Evolutionary conservation across 2,113 vertebrate species (phyloP).

Genomic region (Callocephalon fimbriatum): DNA sequence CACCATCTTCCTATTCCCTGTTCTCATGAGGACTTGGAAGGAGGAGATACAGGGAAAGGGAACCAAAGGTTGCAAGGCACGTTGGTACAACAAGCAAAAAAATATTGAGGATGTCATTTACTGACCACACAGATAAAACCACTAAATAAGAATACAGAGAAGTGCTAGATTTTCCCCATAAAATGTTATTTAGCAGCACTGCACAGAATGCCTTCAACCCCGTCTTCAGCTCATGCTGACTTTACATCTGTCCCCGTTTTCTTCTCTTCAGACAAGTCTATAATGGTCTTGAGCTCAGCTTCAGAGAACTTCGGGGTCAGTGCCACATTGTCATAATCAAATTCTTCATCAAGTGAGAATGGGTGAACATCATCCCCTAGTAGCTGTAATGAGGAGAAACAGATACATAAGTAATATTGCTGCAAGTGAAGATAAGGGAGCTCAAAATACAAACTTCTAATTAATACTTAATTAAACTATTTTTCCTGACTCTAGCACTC

Average conservation of each 20-base stretch:
- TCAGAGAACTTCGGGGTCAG: slow-evolving; percentile 76
- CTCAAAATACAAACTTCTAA: slow-evolving; percentile 67
- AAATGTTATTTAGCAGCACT: not conserved
- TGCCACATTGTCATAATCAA: slow-evolving; percentile 79
- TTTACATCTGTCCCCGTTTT: not conserved
- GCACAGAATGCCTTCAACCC: not conserved
- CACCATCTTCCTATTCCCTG: not conserved
- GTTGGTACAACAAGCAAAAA: not conserved
- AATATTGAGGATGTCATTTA: not conserved
- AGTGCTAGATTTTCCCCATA: not conserved
- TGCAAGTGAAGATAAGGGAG: slow-evolving; percentile 40
- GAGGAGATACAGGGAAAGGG: not conserved
- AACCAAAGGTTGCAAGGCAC: not conserved
- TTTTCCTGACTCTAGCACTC: slow-evolving; percentile 66
- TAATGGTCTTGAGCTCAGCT: slow-evolving; percentile 59
- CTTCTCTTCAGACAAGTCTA: not conserved
- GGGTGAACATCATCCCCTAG: slow-evolving; percentile 74
- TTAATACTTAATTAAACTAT: slow-evolving; percentile 78
- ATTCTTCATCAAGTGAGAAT: slow-evolving; percentile 80
- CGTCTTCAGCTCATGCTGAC: not conserved
- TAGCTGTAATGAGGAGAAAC: slow-evolving; percentile 57
- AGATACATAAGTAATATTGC: slow-evolving; percentile 40
- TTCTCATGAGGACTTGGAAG: not conserved
- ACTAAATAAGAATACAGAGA: not conserved
- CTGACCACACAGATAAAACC: not conserved